Base-by-base conservation (phyloP, 2,797 vertebrate species). In the Silurus aristotelis region DNA sequence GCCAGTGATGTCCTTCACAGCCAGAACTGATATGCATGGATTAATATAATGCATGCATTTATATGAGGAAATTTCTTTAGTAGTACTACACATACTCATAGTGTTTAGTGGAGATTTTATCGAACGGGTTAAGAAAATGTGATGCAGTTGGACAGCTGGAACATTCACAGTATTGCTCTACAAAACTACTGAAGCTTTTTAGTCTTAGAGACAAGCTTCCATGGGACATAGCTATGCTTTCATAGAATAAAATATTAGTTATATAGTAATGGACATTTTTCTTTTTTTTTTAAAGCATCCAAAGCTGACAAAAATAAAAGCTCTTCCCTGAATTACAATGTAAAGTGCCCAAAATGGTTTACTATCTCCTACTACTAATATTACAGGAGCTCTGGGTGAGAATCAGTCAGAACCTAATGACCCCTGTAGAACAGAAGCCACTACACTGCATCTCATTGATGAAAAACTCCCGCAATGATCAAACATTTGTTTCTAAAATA, bases 241-340 rank as follows among this genome's bases (percentile, higher is more conserved):
- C 87, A 82, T 75, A 84, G 66, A 89, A 68, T 31, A 89, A 84
- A 84, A 87, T 72, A 83, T 79, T 15, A n/a, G 5, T 67, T 80
- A 6, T 22, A 83, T 70, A 86, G 83, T 60, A 61, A 83, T 85
- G 71, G 55, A 87, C 84, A 61, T 83, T 61, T 88, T 84, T 82
- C 14, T 6, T 48, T 48, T 61, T 87, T 84, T 82, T 31, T 27
- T 27, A 38, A 68, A 84, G 80, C 83, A 82, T 88, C 83, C 66
- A 80, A 85, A 58, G 48, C 25, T 84, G 77, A 60, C 58, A 83
- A 88, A 87, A 80, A 84, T 27, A 64, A 79, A 80, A 87, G 60
- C n/a, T 48, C 87, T 71, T 95, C 94, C 94, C 95, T 94, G 94
- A 95, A 95, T 93, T 92, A 87, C 85, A 93, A 90, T 83, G 90